phyloP scores from a whole-genome alignment of 2,797 vertebrate species.

The Gadopsis bispinosus region DNA sequence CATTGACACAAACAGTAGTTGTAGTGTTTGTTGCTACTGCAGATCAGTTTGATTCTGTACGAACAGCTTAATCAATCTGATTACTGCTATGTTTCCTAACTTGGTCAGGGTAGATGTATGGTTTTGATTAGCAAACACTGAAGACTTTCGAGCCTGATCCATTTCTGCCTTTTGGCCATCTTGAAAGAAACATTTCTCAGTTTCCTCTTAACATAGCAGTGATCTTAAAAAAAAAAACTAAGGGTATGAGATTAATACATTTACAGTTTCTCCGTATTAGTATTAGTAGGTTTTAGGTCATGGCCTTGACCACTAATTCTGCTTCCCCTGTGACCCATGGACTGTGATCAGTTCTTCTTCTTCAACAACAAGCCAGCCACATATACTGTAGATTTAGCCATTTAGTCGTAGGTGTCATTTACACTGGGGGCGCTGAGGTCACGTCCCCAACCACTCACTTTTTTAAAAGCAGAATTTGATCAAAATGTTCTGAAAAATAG shows the following conservation, averaged over 20 bases:
- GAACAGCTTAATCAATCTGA: background rate
- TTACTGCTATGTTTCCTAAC: background rate
- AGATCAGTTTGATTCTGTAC: background rate
- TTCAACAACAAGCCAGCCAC: background rate
- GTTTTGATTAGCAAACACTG: background rate
- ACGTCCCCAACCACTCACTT: too few relatives aligned
- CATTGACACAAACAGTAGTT: background rate
- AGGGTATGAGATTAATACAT: background rate
- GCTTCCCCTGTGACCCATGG: conserved; percentile 14
- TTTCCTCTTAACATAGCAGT: background rate
- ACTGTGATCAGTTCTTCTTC: background rate
- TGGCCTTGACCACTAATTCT: background rate
- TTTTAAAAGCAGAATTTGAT: too few relatives aligned
- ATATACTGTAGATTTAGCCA: background rate
- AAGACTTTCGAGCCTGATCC: background rate
- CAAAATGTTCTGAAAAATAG: too few relatives aligned
- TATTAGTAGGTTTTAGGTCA: background rate
- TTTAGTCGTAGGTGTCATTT: background rate
- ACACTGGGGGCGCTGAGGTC: too few relatives aligned
- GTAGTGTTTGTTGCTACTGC: conserved; percentile 4
- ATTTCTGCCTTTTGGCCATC: background rate
- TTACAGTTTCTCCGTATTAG: conserved; percentile 10
- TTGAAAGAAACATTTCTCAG: background rate
- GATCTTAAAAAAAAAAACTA: conserved; percentile 17
- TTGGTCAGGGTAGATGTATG: background rate